Evolutionary conservation across 1,140 invertebrate species (phyloP).

Genomic region (Adoxophyes honmai): DNA sequence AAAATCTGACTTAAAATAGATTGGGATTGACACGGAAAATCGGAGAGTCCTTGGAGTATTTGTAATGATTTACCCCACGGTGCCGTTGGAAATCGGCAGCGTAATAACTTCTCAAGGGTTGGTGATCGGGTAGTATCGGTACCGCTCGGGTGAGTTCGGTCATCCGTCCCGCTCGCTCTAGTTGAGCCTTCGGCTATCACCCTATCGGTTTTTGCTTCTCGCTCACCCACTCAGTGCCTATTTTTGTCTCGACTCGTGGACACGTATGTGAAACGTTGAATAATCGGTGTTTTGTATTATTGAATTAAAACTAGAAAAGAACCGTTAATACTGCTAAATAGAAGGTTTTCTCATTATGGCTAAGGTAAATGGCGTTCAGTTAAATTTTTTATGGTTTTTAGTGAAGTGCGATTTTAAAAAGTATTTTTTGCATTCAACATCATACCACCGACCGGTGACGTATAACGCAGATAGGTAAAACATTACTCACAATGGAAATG

Average conservation of each 20-base stretch:
- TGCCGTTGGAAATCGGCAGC: too few species aligned
- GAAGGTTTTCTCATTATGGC: slow-evolving; percentile 43
- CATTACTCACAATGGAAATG: background rate
- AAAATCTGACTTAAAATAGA: too few species aligned
- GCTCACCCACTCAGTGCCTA: slow-evolving; percentile 48
- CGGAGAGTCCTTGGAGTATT: too few species aligned
- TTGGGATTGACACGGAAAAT: too few species aligned
- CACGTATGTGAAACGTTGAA: slow-evolving; percentile 34
- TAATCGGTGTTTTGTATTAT: slow-evolving; percentile 49
- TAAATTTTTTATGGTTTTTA: background rate
- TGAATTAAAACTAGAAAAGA: slow-evolving; percentile 44
- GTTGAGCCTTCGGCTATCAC: slow-evolving; percentile 23
- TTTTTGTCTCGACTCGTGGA: slow-evolving; percentile 49
- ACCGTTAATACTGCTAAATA: slow-evolving; percentile 22
- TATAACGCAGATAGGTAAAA: slow-evolving; percentile 1
- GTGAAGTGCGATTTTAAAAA: slow-evolving; percentile 10
- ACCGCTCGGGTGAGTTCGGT: background rate
- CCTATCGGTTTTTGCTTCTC: slow-evolving; percentile 56
- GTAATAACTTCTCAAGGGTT: background rate
- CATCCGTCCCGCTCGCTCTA: background rate
- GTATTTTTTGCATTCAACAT: slow-evolving; percentile 25
- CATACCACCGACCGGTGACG: slow-evolving; percentile 40
- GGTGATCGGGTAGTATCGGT: background rate
- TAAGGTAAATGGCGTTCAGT: slow-evolving; percentile 49
- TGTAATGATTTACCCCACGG: too few species aligned